Evolutionary conservation across 2,888 invertebrate genomes (phyloP).

Genomic region (Oscheius sp.): DNA sequence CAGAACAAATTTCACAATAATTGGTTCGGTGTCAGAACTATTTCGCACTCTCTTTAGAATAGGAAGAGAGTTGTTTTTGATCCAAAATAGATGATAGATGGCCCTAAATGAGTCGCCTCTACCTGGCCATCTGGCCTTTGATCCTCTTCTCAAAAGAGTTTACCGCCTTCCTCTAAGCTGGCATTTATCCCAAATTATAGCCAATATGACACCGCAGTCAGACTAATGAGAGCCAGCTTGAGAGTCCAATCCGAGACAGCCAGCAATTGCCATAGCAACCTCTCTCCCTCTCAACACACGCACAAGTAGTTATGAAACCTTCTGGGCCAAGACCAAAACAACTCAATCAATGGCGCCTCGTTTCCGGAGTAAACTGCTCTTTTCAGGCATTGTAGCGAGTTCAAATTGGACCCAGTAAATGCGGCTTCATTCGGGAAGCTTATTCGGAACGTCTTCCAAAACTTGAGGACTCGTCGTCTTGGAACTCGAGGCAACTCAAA

Average conservation of each 20-base stretch:
- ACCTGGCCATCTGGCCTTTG: too few relatives aligned
- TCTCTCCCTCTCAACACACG: too few relatives aligned
- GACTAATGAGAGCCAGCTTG: not conserved
- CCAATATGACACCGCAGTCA: too few relatives aligned
- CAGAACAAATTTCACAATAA: not conserved
- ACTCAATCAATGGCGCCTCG: not conserved
- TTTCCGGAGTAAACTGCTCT: not conserved
- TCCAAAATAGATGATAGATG: not conserved
- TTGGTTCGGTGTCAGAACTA: too few relatives aligned
- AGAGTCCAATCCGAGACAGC: not conserved
- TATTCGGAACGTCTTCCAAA: slow-evolving; percentile 95
- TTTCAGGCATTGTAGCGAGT: slow-evolving; percentile 80
- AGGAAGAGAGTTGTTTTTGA: not conserved
- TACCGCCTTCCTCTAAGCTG: too few relatives aligned
- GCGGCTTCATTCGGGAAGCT: slow-evolving; percentile 99
- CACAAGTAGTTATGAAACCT: slow-evolving; percentile 16
- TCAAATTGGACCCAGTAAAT: slow-evolving; percentile 96
- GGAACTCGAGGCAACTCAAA: slow-evolving; percentile 79
- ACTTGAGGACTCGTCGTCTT: slow-evolving; percentile 88
- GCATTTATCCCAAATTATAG: too few relatives aligned
- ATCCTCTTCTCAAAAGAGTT: too few relatives aligned
- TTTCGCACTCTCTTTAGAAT: too few relatives aligned
- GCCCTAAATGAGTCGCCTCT: too few relatives aligned
- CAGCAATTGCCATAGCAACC: slow-evolving; percentile 19
- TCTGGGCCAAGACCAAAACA: slow-evolving; percentile 3